A percentile compares a stretch with the other conserved stretches of the same genome.
phyloP scores from a whole-genome alignment of 1,140 invertebrate genomes.

The Metaphire vulgaris region DNA sequence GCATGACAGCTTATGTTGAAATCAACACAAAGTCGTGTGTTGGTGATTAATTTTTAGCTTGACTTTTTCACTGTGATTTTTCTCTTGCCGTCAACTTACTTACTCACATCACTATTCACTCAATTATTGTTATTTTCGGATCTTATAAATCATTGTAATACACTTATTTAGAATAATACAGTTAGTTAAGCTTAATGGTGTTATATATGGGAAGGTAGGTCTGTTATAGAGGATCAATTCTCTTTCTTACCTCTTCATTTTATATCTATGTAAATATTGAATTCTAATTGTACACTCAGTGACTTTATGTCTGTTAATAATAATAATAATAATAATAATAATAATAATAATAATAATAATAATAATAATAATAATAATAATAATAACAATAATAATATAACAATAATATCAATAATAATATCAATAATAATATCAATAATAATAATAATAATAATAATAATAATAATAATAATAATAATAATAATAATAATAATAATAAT shows the following conservation, averaged over 20 bases:
- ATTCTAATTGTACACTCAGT: not conserved
- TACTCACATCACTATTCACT: too few species aligned
- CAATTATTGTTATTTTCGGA: too few species aligned
- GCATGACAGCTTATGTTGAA: too few species aligned
- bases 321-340: slow-evolving; percentile 4
- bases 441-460: too few species aligned
- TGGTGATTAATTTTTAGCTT: too few species aligned
- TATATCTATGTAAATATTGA: not conserved
- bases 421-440: not conserved
- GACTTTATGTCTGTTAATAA: not conserved
- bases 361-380: slow-evolving; percentile 4
- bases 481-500: too few species aligned
- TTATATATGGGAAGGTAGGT: not conserved
- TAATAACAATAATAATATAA: slow-evolving; percentile 1
- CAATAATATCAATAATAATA: not conserved
- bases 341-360: slow-evolving; percentile 4
- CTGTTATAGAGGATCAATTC: too few species aligned
- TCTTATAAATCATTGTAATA: not conserved
- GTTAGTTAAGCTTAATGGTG: not conserved
- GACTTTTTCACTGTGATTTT: too few species aligned
- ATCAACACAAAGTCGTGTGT: too few species aligned
- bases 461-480: too few species aligned
- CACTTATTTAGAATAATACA: not conserved
- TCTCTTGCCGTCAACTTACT: too few species aligned
- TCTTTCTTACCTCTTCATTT: too few species aligned